These are phyloP conservation scores for Anas platyrhynchos DNA, from an alignment of 2,113 vertebrate genomes.

Conservation along the genomic window DNA sequence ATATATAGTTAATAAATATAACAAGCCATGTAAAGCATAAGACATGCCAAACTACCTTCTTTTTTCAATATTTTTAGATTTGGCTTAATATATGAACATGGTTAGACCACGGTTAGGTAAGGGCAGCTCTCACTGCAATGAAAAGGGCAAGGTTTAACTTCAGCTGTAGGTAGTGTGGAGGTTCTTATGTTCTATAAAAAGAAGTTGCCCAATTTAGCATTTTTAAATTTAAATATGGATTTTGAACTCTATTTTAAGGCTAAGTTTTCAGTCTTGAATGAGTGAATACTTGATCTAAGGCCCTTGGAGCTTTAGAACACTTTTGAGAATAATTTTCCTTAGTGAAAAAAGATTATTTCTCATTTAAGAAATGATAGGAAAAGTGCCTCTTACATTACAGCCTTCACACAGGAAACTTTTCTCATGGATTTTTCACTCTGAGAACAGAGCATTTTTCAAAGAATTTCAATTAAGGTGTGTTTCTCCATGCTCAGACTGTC, in stretches of 20 bases:
- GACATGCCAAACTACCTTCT: neutral
- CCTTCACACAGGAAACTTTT: neutral
- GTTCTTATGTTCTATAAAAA: constrained; percentile 25
- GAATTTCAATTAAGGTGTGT: neutral
- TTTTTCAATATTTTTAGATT: constrained; percentile 46
- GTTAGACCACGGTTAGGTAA: constrained; percentile 16
- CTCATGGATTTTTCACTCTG: neutral
- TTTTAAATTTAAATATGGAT: constrained; percentile 37
- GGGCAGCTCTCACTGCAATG: constrained; percentile 4
- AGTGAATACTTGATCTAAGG: neutral
- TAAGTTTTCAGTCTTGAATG: neutral
- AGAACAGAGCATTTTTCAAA: neutral
- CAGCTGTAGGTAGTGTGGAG: neutral
- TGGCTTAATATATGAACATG: constrained; percentile 25
- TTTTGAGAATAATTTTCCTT: neutral
- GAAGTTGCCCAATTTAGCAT: neutral
- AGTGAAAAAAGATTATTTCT: neutral
- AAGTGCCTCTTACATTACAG: neutral
- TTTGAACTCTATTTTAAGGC: neutral
- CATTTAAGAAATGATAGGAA: neutral
- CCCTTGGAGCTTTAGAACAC: neutral
- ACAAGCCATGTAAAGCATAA: neutral
- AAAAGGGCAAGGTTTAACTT: constrained; percentile 35
- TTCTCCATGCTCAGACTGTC: neutral
- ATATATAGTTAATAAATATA: constrained; percentile 51